Conservation (phyloP, 2,113 vertebrate species). For the Hiodon tergisus region DNA sequence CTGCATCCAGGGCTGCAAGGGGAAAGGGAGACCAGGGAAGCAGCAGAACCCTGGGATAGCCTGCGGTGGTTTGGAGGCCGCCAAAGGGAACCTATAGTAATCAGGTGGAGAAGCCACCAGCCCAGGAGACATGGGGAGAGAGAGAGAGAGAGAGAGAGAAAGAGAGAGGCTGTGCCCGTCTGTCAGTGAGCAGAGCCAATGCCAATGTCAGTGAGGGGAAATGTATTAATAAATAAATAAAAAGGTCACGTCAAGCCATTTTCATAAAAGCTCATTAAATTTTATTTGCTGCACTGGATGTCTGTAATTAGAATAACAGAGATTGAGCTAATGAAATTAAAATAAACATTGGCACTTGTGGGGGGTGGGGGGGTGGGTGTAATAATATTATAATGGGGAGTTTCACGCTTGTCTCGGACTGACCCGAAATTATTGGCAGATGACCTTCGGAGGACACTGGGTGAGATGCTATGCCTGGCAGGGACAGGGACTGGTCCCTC, state of each 20-base stretch:
- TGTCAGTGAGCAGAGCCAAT: neutral
- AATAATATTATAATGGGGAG: constrained; percentile 26
- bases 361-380: constrained; percentile 41
- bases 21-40: neutral
- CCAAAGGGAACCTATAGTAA: neutral
- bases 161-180: neutral
- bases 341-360: constrained; percentile 48
- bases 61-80: neutral
- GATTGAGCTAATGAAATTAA: constrained; percentile 55
- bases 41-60: neutral
- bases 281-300: constrained; percentile 54
- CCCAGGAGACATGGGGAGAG: neutral
- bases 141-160: neutral
- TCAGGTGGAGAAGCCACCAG: neutral
- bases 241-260: constrained; percentile 51
- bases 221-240: constrained; percentile 51
- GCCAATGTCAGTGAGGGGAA: constrained; percentile 4
- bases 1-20: neutral
- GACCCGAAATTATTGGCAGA: constrained; percentile 39
- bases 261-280: constrained; percentile 64
- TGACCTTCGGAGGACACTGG: constrained; percentile 51
- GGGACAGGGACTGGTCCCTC: neutral
- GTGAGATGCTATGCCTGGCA: constrained; percentile 13
- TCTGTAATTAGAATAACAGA: constrained; percentile 59
- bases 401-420: constrained; percentile 33